These are phyloP conservation scores for human (Homo sapiens) DNA, from an alignment of 2,113 vertebrate genomes.

Conservation along the genomic window DNA sequence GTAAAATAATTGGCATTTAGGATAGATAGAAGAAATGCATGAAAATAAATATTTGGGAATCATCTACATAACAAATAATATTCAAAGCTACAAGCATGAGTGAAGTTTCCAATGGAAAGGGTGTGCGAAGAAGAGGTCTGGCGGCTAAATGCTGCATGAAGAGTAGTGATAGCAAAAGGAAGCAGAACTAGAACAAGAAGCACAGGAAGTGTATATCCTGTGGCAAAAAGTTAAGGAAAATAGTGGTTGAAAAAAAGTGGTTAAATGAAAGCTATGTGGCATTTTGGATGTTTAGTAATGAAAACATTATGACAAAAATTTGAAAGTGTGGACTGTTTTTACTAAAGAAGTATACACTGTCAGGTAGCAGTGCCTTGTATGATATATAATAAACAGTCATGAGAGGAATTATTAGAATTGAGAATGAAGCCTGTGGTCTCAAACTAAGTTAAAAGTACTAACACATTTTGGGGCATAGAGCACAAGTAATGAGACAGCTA, in stretches of 20 bases:
- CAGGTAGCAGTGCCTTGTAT: not conserved
- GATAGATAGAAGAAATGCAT: not conserved
- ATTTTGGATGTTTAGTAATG: not conserved
- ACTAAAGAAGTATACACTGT: not conserved
- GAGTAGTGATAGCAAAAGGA: not conserved
- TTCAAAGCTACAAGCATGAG: not conserved
- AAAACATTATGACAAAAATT: not conserved
- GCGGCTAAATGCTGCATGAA: too few species aligned
- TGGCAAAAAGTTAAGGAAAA: not conserved
- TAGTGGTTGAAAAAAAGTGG: not conserved
- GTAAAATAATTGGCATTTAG: not conserved
- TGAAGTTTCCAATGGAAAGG: not conserved
- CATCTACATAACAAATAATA: not conserved
- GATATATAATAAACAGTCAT: not conserved
- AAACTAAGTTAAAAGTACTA: not conserved
- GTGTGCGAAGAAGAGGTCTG: not conserved
- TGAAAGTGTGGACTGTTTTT: not conserved
- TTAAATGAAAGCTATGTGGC: not conserved
- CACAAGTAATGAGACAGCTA: not conserved
- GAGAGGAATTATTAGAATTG: not conserved
- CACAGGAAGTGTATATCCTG: not conserved
- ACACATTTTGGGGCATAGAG: not conserved
- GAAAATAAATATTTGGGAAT: not conserved
- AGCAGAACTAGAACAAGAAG: not conserved
- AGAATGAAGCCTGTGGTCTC: not conserved